Conservation (phyloP, 2,113 vertebrate species). For the Austrofundulus limnaeus region DNA sequence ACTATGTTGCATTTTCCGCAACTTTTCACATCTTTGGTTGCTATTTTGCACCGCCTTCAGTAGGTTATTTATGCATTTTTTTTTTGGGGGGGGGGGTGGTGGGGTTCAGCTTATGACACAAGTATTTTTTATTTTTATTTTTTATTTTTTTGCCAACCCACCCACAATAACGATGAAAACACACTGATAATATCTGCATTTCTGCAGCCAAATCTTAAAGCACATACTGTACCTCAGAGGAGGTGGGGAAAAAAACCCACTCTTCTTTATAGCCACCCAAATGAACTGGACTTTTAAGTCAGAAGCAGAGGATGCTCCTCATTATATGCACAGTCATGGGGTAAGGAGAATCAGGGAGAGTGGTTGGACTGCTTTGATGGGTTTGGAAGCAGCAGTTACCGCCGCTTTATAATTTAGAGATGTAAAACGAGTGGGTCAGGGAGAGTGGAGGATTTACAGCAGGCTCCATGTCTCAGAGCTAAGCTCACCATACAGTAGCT, state of each 20-base stretch:
- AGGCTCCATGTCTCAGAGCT: slow-evolving; percentile 8
- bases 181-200: slow-evolving; percentile 22
- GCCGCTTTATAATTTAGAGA: slow-evolving; percentile 36
- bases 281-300: slow-evolving; percentile 28
- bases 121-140: too few relatives aligned
- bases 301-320: slow-evolving; percentile 22
- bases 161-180: slow-evolving; percentile 36
- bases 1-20: background rate
- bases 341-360: slow-evolving; percentile 30
- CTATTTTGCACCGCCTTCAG: slow-evolving; percentile 13
- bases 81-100: too few relatives aligned
- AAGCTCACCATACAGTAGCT: background rate
- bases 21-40: slow-evolving; percentile 29
- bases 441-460: slow-evolving; percentile 10
- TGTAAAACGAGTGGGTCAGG: slow-evolving; percentile 55
- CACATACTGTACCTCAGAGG: background rate
- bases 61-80: slow-evolving; percentile 36
- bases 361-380: slow-evolving; percentile 33
- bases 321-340: slow-evolving; percentile 28
- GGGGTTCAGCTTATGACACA: slow-evolving; percentile 20
- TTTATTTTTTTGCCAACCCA: slow-evolving; percentile 31
- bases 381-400: slow-evolving; percentile 26
- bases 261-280: background rate
- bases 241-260: background rate
- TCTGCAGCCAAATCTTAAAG: slow-evolving; percentile 11